phyloP scores from a whole-genome alignment of 1,140 invertebrate species.

The Zaprionus africanus region DNA sequence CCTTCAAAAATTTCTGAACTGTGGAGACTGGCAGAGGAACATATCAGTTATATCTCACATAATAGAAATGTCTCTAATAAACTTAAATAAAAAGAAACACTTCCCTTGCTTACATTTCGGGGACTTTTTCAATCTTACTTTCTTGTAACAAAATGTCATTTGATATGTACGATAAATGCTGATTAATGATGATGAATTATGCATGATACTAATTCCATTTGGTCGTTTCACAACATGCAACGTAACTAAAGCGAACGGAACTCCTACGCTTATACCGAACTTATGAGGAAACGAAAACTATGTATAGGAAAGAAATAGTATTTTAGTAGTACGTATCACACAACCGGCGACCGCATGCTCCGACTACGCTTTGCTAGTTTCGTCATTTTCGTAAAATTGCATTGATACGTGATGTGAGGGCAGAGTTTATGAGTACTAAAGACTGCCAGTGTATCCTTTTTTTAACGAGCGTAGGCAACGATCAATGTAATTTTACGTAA shows the following conservation, averaged over 20 bases:
- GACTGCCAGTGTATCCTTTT: constrained; percentile 8
- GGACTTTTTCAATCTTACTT: not conserved
- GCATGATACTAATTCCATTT: constrained; percentile 53
- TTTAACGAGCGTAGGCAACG: constrained; percentile 21
- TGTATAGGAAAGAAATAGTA: constrained; percentile 30
- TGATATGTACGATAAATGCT: constrained; percentile 41
- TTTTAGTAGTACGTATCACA: constrained; percentile 42
- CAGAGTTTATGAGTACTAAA: not conserved
- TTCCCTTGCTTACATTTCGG: constrained; percentile 5
- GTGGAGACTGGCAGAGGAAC: not conserved
- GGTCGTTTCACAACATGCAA: constrained; percentile 52
- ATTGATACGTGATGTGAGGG: constrained; percentile 48
- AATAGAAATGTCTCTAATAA: not conserved
- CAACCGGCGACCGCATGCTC: constrained; percentile 75
- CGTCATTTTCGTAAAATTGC: constrained; percentile 63
- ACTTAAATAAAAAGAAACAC: not conserved
- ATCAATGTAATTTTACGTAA: constrained; percentile 74
- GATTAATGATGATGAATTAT: constrained; percentile 45
- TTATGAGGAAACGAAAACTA: constrained; percentile 11
- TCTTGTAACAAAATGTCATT: not conserved
- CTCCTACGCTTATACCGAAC: constrained; percentile 40
- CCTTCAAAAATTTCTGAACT: not conserved
- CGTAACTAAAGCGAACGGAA: constrained; percentile 48
- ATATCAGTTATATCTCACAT: not conserved
- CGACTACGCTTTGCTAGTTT: constrained; percentile 69